Conservation (phyloP, 2,888 invertebrate species). For the Scaptomyza polygonia region DNA sequence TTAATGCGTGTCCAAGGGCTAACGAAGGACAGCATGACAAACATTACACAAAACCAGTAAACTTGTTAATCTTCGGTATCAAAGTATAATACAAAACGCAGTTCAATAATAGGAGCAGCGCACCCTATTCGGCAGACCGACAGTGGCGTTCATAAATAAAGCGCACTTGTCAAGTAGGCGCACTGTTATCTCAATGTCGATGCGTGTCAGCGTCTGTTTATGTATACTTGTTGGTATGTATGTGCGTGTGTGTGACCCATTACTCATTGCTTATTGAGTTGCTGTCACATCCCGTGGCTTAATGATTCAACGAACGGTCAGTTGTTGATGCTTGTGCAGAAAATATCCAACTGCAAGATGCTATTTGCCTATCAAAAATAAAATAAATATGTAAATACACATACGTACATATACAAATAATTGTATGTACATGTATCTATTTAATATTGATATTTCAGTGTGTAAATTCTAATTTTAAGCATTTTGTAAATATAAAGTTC, state of each 20-base stretch:
- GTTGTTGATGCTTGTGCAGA: slow-evolving; percentile 59
- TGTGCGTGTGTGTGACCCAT: slow-evolving; percentile 38
- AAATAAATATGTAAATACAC: too few species aligned
- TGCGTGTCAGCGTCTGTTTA: slow-evolving; percentile 32
- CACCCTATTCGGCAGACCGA: slow-evolving; percentile 56
- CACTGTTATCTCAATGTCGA: slow-evolving; percentile 54
- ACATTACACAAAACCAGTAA: too few species aligned
- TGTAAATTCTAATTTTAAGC: slow-evolving; percentile 57
- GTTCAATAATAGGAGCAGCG: slow-evolving; percentile 56
- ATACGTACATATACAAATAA: too few species aligned
- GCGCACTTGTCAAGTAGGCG: slow-evolving; percentile 33
- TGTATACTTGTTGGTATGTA: slow-evolving; percentile 12
- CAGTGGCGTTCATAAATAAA: slow-evolving; percentile 62
- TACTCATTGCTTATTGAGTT: slow-evolving; percentile 45
- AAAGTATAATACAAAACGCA: slow-evolving; percentile 3
- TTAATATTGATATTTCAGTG: slow-evolving; percentile 46
- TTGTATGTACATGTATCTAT: too few species aligned
- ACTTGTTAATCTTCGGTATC: too few species aligned
- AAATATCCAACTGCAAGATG: slow-evolving; percentile 52
- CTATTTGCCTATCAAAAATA: slow-evolving; percentile 24
- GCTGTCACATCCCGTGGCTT: slow-evolving; percentile 55
- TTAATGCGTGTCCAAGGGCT: too few species aligned
- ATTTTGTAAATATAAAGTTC: slow-evolving; percentile 49
- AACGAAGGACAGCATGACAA: too few species aligned
- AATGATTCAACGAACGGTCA: slow-evolving; percentile 37